A percentile compares a stretch with the other conserved stretches of the same genome.
Conservation (phyloP, 2,888 invertebrate species). For the Drosophila limbata region DNA sequence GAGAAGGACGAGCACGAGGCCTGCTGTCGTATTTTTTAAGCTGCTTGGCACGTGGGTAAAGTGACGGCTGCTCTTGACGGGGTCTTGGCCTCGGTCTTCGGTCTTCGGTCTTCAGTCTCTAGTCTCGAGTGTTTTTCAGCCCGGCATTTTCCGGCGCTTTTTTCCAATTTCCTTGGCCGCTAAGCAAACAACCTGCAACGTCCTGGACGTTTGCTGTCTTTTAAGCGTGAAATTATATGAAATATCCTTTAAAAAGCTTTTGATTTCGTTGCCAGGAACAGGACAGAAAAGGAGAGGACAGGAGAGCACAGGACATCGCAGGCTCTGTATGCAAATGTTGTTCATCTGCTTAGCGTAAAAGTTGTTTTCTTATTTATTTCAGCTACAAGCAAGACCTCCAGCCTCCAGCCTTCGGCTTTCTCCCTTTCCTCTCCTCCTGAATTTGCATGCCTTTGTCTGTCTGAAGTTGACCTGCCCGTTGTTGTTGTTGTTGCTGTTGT, state of each 20-base stretch:
- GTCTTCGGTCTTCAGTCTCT: not conserved
- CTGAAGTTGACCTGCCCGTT: conserved; percentile 71
- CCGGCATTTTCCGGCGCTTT: conserved; percentile 13
- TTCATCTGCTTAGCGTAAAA: conserved; percentile 79
- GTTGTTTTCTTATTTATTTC: conserved; percentile 76
- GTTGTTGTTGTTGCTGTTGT: conserved; percentile 18
- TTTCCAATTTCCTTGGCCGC: conserved; percentile 65
- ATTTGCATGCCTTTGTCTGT: conserved; percentile 81
- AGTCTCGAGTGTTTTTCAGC: conserved; percentile 32
- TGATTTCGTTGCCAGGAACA: conserved; percentile 50
- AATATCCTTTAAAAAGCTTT: conserved; percentile 81
- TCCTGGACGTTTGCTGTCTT: conserved; percentile 36
- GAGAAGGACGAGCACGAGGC: conserved; percentile 29
- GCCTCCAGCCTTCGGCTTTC: not conserved
- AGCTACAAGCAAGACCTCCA: conserved; percentile 48
- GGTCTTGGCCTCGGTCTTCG: conserved; percentile 5
- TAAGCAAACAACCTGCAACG: conserved; percentile 65
- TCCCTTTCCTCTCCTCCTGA: not conserved
- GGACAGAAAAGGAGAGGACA: too few species aligned
- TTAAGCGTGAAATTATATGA: conserved; percentile 74
- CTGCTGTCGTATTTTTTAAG: conserved; percentile 55
- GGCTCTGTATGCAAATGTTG: conserved; percentile 71
- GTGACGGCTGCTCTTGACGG: conserved; percentile 66
- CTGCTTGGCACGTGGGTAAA: conserved; percentile 78
- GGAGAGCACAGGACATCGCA: too few species aligned